Evolutionary conservation across 2,113 vertebrate species (phyloP), one percentile per base, ranked within the genome.

Genomic region (Scophthalmus maximus): DNA sequence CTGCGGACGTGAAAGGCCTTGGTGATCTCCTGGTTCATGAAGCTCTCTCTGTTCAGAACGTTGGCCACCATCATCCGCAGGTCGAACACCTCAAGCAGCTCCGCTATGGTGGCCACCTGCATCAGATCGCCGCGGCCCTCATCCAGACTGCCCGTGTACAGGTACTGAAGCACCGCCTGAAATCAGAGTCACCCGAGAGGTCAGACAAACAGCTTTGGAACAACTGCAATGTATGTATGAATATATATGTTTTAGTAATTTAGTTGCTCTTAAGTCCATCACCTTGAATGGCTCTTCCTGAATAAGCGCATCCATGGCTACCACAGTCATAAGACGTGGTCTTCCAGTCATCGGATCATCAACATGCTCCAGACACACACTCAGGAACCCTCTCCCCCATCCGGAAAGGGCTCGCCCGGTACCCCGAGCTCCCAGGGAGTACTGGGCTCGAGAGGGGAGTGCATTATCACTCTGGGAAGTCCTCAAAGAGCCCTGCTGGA

Each of bases 21-120:
- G 82, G 96, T 97, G 91, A 97, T 97, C 90, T 97, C 96, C 86
- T 95, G 95, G 89, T 97, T 97, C 96, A 97, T 97, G 92, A 97
- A 97, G 87, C 96, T 96, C 87, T 97, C 96, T 78, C 93, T 92
- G 92, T 96, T 97, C 72, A 97, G 94, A 25, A 95, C 91, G 2
- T 96, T 96, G 69, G 96, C 95, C 81, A 97, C 95, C 96, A 97
- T 97, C 96, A 96, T 96, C 63, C 96, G 93, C 82, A 96, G 82
- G 90, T 97, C 95, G 12, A 97, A 97, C 73, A 96, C 96, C 81
- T 97, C 96, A 2, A 97, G 93, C 63, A 96, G 91, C 89, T 96
- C 96, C 0, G 96, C 96, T 0, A 97, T 96, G 83, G 94, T 93
- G 17, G 95, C 96, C 78, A 97, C 95, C 91, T 96, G 95, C 90